These are phyloP conservation scores for Tenthredo scrophulariae DNA, from an alignment of 2,888 invertebrate genomes.

Conservation along the genomic window DNA sequence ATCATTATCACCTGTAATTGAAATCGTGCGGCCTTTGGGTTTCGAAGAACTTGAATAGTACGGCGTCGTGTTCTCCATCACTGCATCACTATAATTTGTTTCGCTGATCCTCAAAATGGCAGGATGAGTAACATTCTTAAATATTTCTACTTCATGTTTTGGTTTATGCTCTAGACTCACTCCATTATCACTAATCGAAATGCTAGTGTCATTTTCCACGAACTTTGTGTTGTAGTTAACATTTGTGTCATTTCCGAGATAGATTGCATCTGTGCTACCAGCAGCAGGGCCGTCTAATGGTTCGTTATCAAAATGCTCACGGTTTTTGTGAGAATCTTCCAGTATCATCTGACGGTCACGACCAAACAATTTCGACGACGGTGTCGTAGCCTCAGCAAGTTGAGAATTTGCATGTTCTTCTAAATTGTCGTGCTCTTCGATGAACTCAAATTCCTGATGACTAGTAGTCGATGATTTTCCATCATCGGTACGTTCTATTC, in stretches of 20 bases:
- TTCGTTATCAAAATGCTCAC: slow-evolving; percentile 58
- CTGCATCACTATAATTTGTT: neutral
- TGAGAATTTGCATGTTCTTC: slow-evolving; percentile 49
- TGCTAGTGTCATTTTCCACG: neutral
- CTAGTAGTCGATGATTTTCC: neutral
- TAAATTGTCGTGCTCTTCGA: slow-evolving; percentile 54
- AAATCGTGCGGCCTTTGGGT: slow-evolving; percentile 68
- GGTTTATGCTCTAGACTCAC: slow-evolving; percentile 59
- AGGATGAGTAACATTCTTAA: slow-evolving; percentile 62
- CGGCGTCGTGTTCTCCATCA: slow-evolving; percentile 40
- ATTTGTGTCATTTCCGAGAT: slow-evolving; percentile 70
- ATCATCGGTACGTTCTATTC: neutral
- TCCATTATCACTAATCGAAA: neutral
- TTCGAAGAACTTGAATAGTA: slow-evolving; percentile 31
- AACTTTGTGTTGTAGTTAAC: slow-evolving; percentile 64
- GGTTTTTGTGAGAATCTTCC: slow-evolving; percentile 46
- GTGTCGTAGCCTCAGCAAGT: slow-evolving; percentile 52
- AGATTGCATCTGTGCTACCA: slow-evolving; percentile 58
- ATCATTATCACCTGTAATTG: slow-evolving; percentile 64
- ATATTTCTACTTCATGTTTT: slow-evolving; percentile 69
- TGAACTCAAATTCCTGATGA: slow-evolving; percentile 55
- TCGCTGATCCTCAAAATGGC: slow-evolving; percentile 59
- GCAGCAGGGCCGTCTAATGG: slow-evolving; percentile 38
- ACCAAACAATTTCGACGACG: slow-evolving; percentile 28
- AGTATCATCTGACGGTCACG: slow-evolving; percentile 48